Conservation (phyloP, 2,888 invertebrate species). For the Xiphydria camelus region DNA sequence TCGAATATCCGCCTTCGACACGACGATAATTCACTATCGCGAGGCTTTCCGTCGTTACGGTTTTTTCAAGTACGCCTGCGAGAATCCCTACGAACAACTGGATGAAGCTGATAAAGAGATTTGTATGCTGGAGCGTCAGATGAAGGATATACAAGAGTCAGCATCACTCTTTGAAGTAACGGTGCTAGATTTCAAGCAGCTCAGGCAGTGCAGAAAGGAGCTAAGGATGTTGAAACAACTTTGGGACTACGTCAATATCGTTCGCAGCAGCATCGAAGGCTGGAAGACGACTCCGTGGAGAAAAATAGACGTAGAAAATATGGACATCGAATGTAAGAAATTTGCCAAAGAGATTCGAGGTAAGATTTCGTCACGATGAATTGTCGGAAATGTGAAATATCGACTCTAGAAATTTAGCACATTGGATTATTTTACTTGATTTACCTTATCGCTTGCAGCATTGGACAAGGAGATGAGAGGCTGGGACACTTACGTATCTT, state of each 20-base stretch:
- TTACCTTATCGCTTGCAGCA: too few relatives aligned
- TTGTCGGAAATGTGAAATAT: too few relatives aligned
- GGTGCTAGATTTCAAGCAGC: slow-evolving; percentile 90
- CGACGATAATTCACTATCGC: slow-evolving; percentile 79
- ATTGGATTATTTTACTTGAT: too few relatives aligned
- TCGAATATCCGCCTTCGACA: slow-evolving; percentile 84
- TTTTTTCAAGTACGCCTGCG: slow-evolving; percentile 77
- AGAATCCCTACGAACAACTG: slow-evolving; percentile 73
- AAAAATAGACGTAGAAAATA: slow-evolving; percentile 95
- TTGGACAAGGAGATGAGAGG: slow-evolving; percentile 94
- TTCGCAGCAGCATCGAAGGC: slow-evolving; percentile 88
- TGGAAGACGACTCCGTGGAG: slow-evolving; percentile 98
- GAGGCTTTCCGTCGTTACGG: slow-evolving; percentile 83
- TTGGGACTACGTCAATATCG: slow-evolving; percentile 93
- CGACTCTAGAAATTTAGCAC: too few relatives aligned
- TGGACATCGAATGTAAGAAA: slow-evolving; percentile 98
- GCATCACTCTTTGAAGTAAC: slow-evolving; percentile 94
- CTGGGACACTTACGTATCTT: slow-evolving; percentile 88
- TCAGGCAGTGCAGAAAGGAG: slow-evolving; percentile 91
- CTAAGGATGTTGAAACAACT: slow-evolving; percentile 87
- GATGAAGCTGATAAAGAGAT: slow-evolving; percentile 81
- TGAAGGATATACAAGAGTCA: slow-evolving; percentile 83
- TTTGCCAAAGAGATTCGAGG: slow-evolving; percentile 91
- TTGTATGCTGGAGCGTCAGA: slow-evolving; percentile 79
- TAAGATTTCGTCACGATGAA: slow-evolving; percentile 29